A percentile compares a stretch with the other conserved stretches of the same genome.
Conservation (phyloP, 2,888 invertebrate species). For the Drosophila suboccidentalis region DNA sequence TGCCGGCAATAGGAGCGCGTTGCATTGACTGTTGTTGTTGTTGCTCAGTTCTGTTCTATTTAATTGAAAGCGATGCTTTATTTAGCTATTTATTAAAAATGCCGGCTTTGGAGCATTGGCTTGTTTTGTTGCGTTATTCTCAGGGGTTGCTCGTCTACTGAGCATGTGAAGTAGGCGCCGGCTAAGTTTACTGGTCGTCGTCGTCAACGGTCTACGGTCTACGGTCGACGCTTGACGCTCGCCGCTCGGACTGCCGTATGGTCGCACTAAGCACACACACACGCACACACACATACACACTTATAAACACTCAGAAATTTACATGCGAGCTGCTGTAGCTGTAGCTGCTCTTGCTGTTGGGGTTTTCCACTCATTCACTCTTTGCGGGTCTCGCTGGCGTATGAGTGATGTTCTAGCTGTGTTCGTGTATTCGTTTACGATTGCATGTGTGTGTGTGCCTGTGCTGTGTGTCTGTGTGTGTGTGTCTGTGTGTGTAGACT, state of each 20-base stretch:
- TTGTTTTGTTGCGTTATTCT: slow-evolving; percentile 72
- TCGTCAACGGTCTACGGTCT: slow-evolving; percentile 46
- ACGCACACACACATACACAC: slow-evolving; percentile 16
- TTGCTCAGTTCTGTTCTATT: slow-evolving; percentile 1
- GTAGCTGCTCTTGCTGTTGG: slow-evolving; percentile 25
- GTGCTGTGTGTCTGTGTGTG: slow-evolving; percentile 20
- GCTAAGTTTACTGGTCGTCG: slow-evolving; percentile 74
- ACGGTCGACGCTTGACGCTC: slow-evolving; percentile 37
- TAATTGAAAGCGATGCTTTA: slow-evolving; percentile 21
- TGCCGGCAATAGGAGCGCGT: slow-evolving; percentile 32
- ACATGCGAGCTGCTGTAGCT: slow-evolving; percentile 35
- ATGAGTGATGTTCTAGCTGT: slow-evolving; percentile 73
- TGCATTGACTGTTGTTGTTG: slow-evolving; percentile 12
- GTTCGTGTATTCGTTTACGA: not conserved
- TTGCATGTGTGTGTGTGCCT: slow-evolving; percentile 14
- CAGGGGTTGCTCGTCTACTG: slow-evolving; percentile 84
- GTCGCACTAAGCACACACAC: slow-evolving; percentile 22
- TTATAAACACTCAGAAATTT: slow-evolving; percentile 21
- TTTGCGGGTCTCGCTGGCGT: slow-evolving; percentile 59
- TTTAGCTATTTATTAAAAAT: slow-evolving; percentile 34
- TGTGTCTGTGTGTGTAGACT: slow-evolving; percentile 23
- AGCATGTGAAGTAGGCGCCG: slow-evolving; percentile 72
- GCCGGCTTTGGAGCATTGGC: slow-evolving; percentile 41
- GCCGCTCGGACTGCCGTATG: slow-evolving; percentile 48
- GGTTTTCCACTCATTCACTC: slow-evolving; percentile 71